Percentiles rank a stretch among this genome's conserved stretches.
Evolutionary conservation across 2,113 vertebrate genomes (phyloP).

Genomic region (Aspiorhynchus laticeps): DNA sequence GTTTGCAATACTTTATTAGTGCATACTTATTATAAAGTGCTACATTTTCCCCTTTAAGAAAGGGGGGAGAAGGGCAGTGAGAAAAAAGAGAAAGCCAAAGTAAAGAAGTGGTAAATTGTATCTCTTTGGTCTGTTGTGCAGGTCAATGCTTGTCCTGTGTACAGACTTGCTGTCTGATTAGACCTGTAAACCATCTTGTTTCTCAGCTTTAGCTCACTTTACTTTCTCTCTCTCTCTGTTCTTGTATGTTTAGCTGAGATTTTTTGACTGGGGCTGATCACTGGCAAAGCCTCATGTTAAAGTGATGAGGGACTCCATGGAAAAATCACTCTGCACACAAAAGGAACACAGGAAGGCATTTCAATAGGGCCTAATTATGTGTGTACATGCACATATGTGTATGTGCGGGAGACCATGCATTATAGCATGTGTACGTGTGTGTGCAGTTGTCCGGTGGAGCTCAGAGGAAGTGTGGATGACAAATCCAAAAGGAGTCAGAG

Average conservation of each 20-base stretch:
- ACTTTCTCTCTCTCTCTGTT: neutral
- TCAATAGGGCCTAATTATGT: conserved; percentile 57
- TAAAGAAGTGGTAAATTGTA: no score
- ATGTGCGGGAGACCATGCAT: conserved; percentile 27
- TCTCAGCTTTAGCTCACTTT: conserved; percentile 3
- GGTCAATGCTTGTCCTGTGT: neutral
- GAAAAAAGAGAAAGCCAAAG: neutral
- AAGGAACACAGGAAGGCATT: conserved; percentile 53
- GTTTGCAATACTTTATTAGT: neutral
- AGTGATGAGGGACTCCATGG: conserved; percentile 33
- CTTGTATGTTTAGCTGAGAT: neutral
- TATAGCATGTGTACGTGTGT: conserved; percentile 39
- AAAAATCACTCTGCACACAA: conserved; percentile 51
- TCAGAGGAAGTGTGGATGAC: conserved; percentile 36
- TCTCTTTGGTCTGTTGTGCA: neutral
- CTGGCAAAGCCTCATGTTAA: neutral
- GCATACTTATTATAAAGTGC: no score
- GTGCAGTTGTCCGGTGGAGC: conserved; percentile 16
- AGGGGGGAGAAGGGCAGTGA: neutral
- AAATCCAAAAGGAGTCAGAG: neutral
- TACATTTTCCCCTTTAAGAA: neutral
- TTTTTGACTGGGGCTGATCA: conserved; percentile 8
- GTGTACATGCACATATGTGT: conserved; percentile 28
- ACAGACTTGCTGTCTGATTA: conserved; percentile 21
- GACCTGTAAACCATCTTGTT: neutral